phyloP scores from a whole-genome alignment of 1,140 invertebrate species.

The Bombus cullumanus region DNA sequence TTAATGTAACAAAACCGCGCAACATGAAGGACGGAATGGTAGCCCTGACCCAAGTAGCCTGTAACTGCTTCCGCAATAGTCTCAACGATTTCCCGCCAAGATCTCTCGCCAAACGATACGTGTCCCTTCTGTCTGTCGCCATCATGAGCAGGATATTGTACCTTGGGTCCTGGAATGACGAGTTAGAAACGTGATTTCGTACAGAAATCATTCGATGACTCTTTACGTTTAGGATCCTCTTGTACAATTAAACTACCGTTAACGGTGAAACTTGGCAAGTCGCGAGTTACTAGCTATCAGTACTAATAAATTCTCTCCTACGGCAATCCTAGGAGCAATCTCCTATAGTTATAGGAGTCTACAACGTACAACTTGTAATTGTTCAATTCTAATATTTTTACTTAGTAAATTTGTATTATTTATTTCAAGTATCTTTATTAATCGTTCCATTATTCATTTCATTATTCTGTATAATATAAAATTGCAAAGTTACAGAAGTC shows the following conservation, averaged over 20 bases:
- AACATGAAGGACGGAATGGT: constrained; percentile 90
- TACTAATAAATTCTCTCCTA: too few relatives aligned
- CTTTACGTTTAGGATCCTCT: too few relatives aligned
- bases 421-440: too few relatives aligned
- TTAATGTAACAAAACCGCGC: constrained; percentile 89
- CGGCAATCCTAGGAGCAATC: too few relatives aligned
- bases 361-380: too few relatives aligned
- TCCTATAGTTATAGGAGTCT: too few relatives aligned
- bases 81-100: constrained; percentile 83
- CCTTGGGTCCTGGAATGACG: constrained; percentile 80
- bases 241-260: not conserved
- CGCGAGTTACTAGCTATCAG: not conserved
- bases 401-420: too few relatives aligned
- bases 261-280: not conserved
- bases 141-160: constrained; percentile 83
- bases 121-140: constrained; percentile 79
- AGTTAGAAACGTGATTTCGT: not conserved
- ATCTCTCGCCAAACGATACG: constrained; percentile 77
- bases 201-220: too few relatives aligned
- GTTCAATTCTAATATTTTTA: too few relatives aligned
- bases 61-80: constrained; percentile 86
- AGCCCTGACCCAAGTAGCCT: constrained; percentile 87
- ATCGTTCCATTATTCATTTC: too few relatives aligned
- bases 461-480: too few relatives aligned
- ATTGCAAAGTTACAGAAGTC: too few relatives aligned